Evolutionary conservation across 1,140 invertebrate genomes (phyloP).

Genomic region (Battus philenor): DNA sequence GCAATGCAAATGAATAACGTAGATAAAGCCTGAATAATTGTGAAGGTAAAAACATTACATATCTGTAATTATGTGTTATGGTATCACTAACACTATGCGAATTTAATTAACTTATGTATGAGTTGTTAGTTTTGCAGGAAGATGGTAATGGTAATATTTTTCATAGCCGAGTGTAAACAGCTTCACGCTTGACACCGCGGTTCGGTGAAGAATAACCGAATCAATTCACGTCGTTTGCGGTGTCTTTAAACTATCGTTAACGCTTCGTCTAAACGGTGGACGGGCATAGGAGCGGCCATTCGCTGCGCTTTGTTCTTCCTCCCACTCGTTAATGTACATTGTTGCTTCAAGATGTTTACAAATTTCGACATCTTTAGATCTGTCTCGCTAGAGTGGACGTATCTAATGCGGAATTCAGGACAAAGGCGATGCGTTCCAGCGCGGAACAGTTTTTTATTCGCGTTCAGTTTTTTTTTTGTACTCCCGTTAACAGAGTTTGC

Average conservation of each 20-base stretch:
- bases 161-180: too few relatives aligned
- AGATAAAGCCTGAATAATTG: too few relatives aligned
- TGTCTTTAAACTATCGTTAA: conserved; percentile 8
- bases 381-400: conserved; percentile 3
- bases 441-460: neutral
- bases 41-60: too few relatives aligned
- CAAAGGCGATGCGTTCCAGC: neutral
- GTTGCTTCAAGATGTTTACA: conserved; percentile 18
- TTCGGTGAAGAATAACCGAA: neutral
- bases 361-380: conserved; percentile 6
- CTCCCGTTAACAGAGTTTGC: conserved; percentile 1
- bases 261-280: conserved; percentile 31
- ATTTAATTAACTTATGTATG: too few relatives aligned
- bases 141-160: too few relatives aligned
- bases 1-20: too few relatives aligned
- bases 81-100: too few relatives aligned
- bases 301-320: conserved; percentile 44
- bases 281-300: conserved; percentile 44
- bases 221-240: neutral
- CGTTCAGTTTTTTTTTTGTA: neutral
- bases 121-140: too few relatives aligned
- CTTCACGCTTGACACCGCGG: too few relatives aligned
- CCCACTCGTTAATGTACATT: conserved; percentile 38
- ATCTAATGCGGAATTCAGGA: conserved; percentile 10
- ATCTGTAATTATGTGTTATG: too few relatives aligned